Conservation (phyloP, 1,140 invertebrate genomes). For the Orius insidiosus region DNA sequence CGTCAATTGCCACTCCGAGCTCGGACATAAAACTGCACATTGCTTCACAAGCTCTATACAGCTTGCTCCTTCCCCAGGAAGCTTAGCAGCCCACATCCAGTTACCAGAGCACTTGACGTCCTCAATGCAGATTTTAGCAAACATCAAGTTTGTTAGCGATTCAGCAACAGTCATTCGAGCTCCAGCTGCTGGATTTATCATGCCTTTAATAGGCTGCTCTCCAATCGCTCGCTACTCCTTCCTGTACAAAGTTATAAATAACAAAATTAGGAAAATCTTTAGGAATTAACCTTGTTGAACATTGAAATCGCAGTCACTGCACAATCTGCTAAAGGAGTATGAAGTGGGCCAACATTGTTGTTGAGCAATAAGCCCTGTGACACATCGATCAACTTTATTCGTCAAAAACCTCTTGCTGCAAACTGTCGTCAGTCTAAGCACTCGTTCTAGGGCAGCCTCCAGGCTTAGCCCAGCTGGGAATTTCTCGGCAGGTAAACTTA, state of each 20-base stretch:
- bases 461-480: constrained; percentile 36
- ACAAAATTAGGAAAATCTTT: not conserved
- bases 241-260: constrained; percentile 30
- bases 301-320: constrained; percentile 78
- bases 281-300: constrained; percentile 35
- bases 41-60: constrained; percentile 72
- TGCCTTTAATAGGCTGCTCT: constrained; percentile 88
- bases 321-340: constrained; percentile 87
- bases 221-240: constrained; percentile 88
- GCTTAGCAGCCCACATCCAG: constrained; percentile 99
- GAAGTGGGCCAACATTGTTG: constrained; percentile 94
- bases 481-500: constrained; percentile 20
- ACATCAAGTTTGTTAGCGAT: constrained; percentile 87
- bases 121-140: constrained; percentile 54
- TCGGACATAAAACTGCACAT: constrained; percentile 75
- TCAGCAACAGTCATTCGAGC: constrained; percentile 88
- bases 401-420: constrained; percentile 91
- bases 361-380: constrained; percentile 88
- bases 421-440: constrained; percentile 76
- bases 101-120: constrained; percentile 96
- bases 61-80: constrained; percentile 75
- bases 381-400: constrained; percentile 88
- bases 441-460: constrained; percentile 51
- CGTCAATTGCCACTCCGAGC: constrained; percentile 85
- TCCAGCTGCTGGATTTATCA: constrained; percentile 62